Conservation (phyloP, 2,888 invertebrate species). For the Epinotia demarniana region DNA sequence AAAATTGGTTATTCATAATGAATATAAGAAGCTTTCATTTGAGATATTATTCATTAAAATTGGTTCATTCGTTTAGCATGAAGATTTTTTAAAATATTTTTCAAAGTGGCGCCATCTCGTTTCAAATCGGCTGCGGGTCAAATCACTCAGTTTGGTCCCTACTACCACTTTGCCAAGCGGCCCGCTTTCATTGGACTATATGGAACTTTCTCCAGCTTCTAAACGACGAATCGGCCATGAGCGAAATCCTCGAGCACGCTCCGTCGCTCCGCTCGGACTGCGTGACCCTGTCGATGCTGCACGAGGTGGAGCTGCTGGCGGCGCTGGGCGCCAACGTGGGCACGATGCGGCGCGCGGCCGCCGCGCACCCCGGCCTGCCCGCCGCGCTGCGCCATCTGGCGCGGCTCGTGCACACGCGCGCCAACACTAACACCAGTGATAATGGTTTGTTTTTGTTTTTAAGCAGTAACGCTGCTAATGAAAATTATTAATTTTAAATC, state of each 20-base stretch:
- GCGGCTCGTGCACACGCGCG: slow-evolving; percentile 78
- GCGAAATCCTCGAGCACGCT: slow-evolving; percentile 88
- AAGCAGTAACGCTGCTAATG: no score
- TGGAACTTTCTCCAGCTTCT: slow-evolving; percentile 61
- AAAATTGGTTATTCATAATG: no score
- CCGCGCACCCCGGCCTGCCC: slow-evolving; percentile 88
- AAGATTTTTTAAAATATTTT: no score
- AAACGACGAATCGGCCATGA: slow-evolving; percentile 81
- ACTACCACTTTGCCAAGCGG: no score
- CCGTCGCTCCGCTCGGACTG: slow-evolving; percentile 89
- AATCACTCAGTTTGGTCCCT: no score
- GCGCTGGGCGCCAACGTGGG: slow-evolving; percentile 87
- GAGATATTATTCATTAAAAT: no score
- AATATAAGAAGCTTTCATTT: no score
- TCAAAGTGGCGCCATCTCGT: no score
- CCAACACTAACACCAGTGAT: slow-evolving; percentile 60
- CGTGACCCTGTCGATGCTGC: slow-evolving; percentile 89
- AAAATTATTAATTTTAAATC: no score
- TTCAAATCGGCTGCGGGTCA: no score
- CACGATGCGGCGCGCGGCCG: slow-evolving; percentile 87
- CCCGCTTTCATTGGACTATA: no score
- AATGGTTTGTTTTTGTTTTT: slow-evolving; percentile 63
- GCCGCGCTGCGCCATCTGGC: slow-evolving; percentile 88
- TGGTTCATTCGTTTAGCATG: no score
- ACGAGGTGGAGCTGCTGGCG: slow-evolving; percentile 90